Base-by-base conservation (phyloP, 1,140 invertebrate species). In the Lucilia cuprina region DNA sequence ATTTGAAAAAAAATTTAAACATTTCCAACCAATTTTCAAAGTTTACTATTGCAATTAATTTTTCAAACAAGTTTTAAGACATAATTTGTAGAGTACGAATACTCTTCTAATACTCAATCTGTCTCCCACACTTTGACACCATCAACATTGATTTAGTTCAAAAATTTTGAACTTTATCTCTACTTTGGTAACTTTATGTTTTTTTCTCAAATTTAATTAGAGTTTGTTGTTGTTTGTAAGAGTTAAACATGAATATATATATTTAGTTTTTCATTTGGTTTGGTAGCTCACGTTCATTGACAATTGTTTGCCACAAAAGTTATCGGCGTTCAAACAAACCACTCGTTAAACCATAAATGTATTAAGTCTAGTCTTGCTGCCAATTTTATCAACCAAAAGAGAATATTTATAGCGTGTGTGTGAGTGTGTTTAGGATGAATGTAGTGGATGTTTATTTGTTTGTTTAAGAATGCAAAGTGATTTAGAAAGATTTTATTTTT, bases 291-390 rank as follows among this genome's bases (percentile, higher is more conserved):
- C 77, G 77, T 80, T 80, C 77, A 80, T 80, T 80, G 25, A 80
- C 77, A 80, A 49, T 80, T 49, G 77, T 80, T 80, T 49, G 21
- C 77, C 77, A 80, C 77, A 80, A 80, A 80, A 80, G 77, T 80
- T 80, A 80, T 80, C 77, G 77, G n/a, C 77, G 21, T 50, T 80
- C 47, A 49, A 80, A 80, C 41, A 80, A 80, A 80, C 77, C 77
- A 80, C 77, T 80, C 77, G 77, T 80, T 80, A 80, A 80, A 80
- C 77, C 41, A 80, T 80, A 80, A 80, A 80, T 80, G 77, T 80
- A 80, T 80, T 80, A 80, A n/a, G 77, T 80, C 77, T 49, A 50
- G n/a, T 80, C 77, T 47, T 80, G n/a, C n/a, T 21, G 21, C 65
- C n/a, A 70, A 70, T 21, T 70, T 70, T 70, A 25, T 25, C 65